A percentile compares a stretch with the other conserved stretches of the same genome.
Evolutionary conservation across 35 echinoderm and acorn worm genomes (phyloP).

Genomic region (Lytechinus pictus): DNA sequence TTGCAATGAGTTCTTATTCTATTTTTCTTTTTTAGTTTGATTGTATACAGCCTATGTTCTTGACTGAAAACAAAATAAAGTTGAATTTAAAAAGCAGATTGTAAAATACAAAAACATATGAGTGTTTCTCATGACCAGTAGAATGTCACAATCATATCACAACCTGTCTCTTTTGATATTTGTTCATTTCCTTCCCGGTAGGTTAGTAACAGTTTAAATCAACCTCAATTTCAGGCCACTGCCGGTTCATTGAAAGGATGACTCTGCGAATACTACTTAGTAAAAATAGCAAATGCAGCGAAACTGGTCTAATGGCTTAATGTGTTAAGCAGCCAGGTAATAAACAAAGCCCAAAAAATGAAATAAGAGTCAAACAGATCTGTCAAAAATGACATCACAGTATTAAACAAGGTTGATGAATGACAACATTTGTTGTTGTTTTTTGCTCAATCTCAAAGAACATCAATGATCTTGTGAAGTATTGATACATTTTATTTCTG

Average conservation of each 20-base stretch:
- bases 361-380: background rate
- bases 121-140: background rate
- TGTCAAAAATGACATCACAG: background rate
- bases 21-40: too few species aligned
- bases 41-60: too few species aligned
- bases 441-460: too few species aligned
- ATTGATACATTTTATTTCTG: too few species aligned
- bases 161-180: background rate
- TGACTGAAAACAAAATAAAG: too few species aligned
- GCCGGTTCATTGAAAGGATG: background rate
- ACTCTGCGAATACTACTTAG: background rate
- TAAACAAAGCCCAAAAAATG: background rate
- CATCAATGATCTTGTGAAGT: too few species aligned
- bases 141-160: background rate
- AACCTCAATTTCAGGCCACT: background rate
- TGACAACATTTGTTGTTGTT: background rate
- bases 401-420: background rate
- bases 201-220: background rate
- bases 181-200: constrained; percentile 1
- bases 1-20: too few species aligned
- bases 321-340: background rate
- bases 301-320: background rate
- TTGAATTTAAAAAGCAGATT: background rate
- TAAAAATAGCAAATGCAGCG: background rate
- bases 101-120: background rate